Base-by-base conservation (phyloP, 2,797 vertebrate genomes). In the Adrianichthys oophorus region DNA sequence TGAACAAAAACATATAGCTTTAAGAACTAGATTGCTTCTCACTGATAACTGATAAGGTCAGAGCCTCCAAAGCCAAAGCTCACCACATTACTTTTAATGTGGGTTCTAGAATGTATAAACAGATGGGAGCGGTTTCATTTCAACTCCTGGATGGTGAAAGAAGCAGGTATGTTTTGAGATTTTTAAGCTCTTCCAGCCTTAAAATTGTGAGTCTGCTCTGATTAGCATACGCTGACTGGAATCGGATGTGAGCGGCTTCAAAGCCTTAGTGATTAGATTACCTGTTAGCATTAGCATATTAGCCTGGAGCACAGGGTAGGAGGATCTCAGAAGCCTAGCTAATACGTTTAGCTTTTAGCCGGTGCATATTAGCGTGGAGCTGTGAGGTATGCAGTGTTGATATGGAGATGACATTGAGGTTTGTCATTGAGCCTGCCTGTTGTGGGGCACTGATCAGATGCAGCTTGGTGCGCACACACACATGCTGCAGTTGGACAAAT, bases 251-350 rank as follows among this genome's bases (percentile, higher is more conserved):
- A 59, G 59, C 45, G 4, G 74, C 83, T 82, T 84, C 80, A 85
- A 79, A 85, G 80, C 72, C 57, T 10, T 40, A 41, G 41, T 77
- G 68, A 85, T 82, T 72, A 83, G 76, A 85, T 84, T 79, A 82
- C 76, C 81, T 83, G 76, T 79, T 88, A 88, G 81, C 83, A 85
- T 85, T 88, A 86, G 81, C 86, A 86, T 84, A 79, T 84, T 85
- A 88, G 83, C 81, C 81, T 6, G 65, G 52, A 84, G 80, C 70
- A 1, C 50, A 15, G 56, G 12, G 70, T 69, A 68, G 74, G 67
- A 41, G 15, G 5, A 69, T 72, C 40, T 70, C 70, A 77, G 65
- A 73, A 70, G 51, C 67, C 73, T 55, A 68, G 64, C 76, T 70
- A 53, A 82, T 76, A 70, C 63, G 67, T 76, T 82, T 83, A 71